A percentile compares a stretch with the other conserved stretches of the same genome.
phyloP scores from a whole-genome alignment of 2,113 vertebrate species.

The Hyaena hyaena region DNA sequence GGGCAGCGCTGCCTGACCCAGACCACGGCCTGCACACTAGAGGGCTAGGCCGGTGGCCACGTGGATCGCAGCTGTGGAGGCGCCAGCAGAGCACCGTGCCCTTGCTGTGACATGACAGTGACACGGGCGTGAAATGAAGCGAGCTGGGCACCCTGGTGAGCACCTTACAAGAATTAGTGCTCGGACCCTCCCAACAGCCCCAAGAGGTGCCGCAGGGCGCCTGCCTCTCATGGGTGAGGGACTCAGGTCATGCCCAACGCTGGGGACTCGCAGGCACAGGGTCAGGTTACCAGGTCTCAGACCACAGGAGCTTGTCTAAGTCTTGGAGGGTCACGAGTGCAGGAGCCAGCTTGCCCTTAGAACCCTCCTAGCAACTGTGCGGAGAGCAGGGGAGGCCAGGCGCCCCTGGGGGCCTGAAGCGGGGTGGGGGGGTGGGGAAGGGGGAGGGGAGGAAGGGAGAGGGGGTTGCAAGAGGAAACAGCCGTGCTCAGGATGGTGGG shows the following conservation, averaged over 20 bases:
- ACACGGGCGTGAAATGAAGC: background rate
- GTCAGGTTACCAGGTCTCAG: too few relatives aligned
- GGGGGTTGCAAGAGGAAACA: rapidly evolving
- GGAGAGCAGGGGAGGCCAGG: background rate
- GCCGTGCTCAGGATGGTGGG: rapidly evolving
- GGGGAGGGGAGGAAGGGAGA: background rate
- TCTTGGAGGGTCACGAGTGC: background rate
- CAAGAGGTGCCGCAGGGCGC: too few relatives aligned
- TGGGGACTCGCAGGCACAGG: rapidly evolving
- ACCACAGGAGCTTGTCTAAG: too few relatives aligned
- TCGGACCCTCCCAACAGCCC: background rate
- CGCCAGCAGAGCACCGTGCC: background rate
- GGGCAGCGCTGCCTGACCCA: background rate
- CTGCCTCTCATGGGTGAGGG: background rate
- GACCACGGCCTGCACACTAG: rapidly evolving
- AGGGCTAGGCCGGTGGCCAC: background rate
- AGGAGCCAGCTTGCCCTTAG: background rate
- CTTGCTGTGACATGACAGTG: too few relatives aligned
- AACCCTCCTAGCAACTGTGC: background rate
- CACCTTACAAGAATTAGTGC: too few relatives aligned
- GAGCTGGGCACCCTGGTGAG: background rate
- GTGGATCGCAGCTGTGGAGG: rapidly evolving
- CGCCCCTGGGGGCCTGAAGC: background rate
- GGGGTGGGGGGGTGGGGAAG: too few relatives aligned
- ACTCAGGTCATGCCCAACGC: too few relatives aligned